Evolutionary conservation across 2,113 vertebrate species (phyloP), one percentile per base, ranked within the genome.

Genomic region (Ophthalmolycus amberensis): DNA sequence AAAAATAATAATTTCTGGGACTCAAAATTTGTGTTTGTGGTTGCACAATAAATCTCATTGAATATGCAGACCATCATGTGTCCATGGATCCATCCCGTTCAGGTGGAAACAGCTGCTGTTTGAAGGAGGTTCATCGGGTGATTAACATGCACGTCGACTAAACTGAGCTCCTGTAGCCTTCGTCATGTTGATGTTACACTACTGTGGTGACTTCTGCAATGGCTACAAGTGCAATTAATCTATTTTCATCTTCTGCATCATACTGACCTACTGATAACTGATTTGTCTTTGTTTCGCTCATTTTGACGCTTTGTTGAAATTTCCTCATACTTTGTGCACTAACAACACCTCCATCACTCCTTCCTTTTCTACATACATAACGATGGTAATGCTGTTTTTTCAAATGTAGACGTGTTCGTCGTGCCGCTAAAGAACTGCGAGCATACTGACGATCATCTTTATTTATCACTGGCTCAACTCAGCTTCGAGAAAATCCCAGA

Each of bases 131-230:
- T 69, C 20, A 32, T 11, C 32, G 38, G 65, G 77, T 82, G 64
- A 79, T 78, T 90, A 90, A 89, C 82, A 84, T 3, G 85, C 92
- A 92, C 87, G 89, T 46, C 22, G 40, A 85, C 88, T 89, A 67
- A 89, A 85, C 82, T 59, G 58, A 73, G 50, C 50, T 52, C 62
- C 27, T 59, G 3, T 50, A 15, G 34, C 79, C 54, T 62, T 82
- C 63, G 54, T 46, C 38, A 59, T 64, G 52, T 50, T 50, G 44
- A 56, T 70, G 42, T 50, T 14, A 37, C 71, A 22, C 52, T 67
- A 34, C 15, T 69, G 44, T 46, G 7, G 46, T 80, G 42, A 86
- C 78, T 82, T 85, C 83, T 85, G 62, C 58, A 80, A 42, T 73
- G 64, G 72, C 76, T 77, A 82, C 74, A 74, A 46, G 42, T 75